phyloP scores from a whole-genome alignment of 2,797 vertebrate species.

The Amniataba percoides region DNA sequence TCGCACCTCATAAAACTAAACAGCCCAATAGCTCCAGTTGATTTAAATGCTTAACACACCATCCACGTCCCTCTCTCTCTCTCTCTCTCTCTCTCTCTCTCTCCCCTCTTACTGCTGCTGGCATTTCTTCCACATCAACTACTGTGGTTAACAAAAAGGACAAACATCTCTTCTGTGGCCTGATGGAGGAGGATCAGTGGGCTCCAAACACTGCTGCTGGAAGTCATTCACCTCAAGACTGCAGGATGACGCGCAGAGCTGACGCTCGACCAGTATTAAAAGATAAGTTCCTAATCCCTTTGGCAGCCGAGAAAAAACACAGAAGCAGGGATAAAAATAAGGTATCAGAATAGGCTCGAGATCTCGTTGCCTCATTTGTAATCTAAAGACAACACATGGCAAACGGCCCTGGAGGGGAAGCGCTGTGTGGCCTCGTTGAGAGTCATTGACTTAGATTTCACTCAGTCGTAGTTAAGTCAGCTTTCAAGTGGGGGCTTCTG shows the following conservation, averaged over 20 bases:
- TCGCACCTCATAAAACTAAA: conserved; percentile 66
- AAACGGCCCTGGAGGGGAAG: conserved; percentile 31
- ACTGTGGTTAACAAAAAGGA: conserved; percentile 51
- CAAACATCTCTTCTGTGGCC: conserved; percentile 50
- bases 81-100: not conserved
- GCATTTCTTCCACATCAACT: conserved; percentile 40
- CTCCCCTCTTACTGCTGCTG: not conserved
- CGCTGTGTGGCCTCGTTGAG: conserved; percentile 42
- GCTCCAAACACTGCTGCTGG: conserved; percentile 45
- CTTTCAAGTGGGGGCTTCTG: not conserved
- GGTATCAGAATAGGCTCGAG: conserved; percentile 33
- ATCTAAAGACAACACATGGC: conserved; percentile 36
- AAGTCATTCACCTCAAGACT: conserved; percentile 50
- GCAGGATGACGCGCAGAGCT: conserved; percentile 65
- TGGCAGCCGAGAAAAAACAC: conserved; percentile 60
- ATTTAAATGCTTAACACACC: conserved; percentile 65
- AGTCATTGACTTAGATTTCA: conserved; percentile 18
- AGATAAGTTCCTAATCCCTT: conserved; percentile 73
- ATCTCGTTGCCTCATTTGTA: conserved; percentile 47
- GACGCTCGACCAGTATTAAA: conserved; percentile 69
- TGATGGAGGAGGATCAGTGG: conserved; percentile 27
- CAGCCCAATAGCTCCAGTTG: conserved; percentile 40
- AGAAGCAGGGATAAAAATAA: conserved; percentile 65
- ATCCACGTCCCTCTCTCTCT: conserved; percentile 33
- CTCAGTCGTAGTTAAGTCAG: not conserved